Evolutionary conservation across 2,797 vertebrate species (phyloP), one percentile per base, ranked within the genome.

Genomic region (Mormyrops attenuatus): DNA sequence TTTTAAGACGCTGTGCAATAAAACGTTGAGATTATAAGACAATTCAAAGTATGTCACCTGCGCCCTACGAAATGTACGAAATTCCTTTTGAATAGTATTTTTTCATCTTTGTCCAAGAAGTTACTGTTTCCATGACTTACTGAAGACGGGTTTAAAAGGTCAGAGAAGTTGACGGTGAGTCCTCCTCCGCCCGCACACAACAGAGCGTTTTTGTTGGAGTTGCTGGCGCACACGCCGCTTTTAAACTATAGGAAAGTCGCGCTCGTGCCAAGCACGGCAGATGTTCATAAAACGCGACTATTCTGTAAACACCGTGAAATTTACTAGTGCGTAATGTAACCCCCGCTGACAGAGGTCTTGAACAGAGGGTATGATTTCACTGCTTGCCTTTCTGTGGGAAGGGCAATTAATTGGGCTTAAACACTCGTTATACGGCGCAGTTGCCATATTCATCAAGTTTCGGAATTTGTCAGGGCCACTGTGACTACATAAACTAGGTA

Each of bases 231-330:
- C 30, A 44, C 41, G 57, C 92, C 92, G 94, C 60, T 94, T 92
- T 92, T 94, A 87, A 91, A 93, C 90, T 91, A 90, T 90, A 93
- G 93, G 93, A 93, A 93, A 94, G 92, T 90, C 91, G 92, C 90
- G 90, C 90, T 90, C 82, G 34, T 93, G 95, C 95, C 95, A 96
- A 94, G 91, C 93, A 89, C 91, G 93, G 90, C 94, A 96, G 95
- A 95, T 95, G 95, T 95, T 95, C 92, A 92, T 93, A 91, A 95
- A 93, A 92, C 73, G 63, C 91, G 94, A 92, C 93, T 94, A 94
- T 95, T 94, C 94, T 95, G 94, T 95, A 94, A 95, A 95, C 94
- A 95, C 92, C 91, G 87, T 92, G 93, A 94, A 91, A 94, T 94
- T 90, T 94, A 93, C 93, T 94, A 89, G 91, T 93, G 91, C 91